These are phyloP conservation scores for Hassar affinis DNA, from an alignment of 2,113 vertebrate species.

Conservation along the genomic window DNA sequence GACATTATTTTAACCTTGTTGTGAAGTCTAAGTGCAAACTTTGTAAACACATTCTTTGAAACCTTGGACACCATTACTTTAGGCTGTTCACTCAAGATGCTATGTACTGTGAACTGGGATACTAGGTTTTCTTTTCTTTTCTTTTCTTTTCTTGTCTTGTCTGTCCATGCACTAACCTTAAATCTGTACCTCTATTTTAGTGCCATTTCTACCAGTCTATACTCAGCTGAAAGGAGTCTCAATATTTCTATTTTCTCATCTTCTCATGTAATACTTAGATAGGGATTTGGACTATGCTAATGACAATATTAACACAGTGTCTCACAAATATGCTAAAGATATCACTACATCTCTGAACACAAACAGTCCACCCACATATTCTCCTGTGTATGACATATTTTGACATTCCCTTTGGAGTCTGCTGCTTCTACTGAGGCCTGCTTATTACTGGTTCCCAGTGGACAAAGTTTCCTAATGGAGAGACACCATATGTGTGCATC, in stretches of 20 bases:
- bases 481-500: constrained; percentile 66
- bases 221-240: not conserved
- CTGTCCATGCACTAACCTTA: too few relatives aligned
- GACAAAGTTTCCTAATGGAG: constrained; percentile 62
- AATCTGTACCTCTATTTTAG: not conserved
- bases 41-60: not conserved
- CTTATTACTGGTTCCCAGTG: constrained; percentile 59
- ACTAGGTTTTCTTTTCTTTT: not conserved
- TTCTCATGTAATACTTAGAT: not conserved
- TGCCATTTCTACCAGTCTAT: too few relatives aligned
- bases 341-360: not conserved
- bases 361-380: not conserved
- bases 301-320: not conserved
- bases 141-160: not conserved
- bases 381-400: constrained; percentile 7
- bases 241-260: not conserved
- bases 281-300: not conserved
- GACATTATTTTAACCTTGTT: not conserved
- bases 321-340: not conserved
- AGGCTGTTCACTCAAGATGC: not conserved
- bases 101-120: not conserved
- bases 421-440: constrained; percentile 57
- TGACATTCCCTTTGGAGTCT: constrained; percentile 38
- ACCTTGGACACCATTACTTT: not conserved
- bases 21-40: not conserved